Percentiles rank a stretch among this genome's conserved stretches.
Conservation (phyloP, 2,113 vertebrate genomes). For the Pygoscelis antarcticus region DNA sequence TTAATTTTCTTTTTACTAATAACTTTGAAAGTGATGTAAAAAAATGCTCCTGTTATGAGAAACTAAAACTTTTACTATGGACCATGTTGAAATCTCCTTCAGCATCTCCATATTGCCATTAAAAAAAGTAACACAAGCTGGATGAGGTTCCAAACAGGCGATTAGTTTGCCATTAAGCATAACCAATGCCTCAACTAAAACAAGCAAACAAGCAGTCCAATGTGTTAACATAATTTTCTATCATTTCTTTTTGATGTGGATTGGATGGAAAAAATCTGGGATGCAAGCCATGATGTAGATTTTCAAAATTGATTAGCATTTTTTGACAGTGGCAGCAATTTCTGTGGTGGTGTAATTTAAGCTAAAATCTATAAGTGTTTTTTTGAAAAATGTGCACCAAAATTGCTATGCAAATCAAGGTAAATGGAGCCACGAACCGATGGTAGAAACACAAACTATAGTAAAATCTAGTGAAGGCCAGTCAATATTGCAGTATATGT, state of each 20-base stretch:
- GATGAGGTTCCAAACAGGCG: conserved; percentile 62
- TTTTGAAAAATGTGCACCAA: background rate
- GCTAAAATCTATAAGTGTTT: conserved; percentile 60
- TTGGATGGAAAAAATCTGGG: conserved; percentile 74
- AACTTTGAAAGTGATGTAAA: background rate
- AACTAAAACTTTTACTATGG: background rate
- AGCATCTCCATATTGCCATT: background rate
- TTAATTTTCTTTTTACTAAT: background rate
- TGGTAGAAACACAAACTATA: background rate
- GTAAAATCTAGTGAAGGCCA: background rate
- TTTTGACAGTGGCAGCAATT: conserved; percentile 67
- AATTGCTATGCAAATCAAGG: conserved; percentile 57
- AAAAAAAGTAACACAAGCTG: conserved; percentile 32
- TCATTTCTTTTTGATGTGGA: conserved; percentile 76
- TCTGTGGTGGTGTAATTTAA: conserved; percentile 38
- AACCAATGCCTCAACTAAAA: conserved; percentile 69
- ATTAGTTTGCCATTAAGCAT: conserved; percentile 74
- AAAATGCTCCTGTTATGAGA: background rate
- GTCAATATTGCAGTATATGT: background rate
- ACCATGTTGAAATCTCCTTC: background rate
- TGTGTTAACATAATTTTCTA: conserved; percentile 77
- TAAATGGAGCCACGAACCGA: background rate
- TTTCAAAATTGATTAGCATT: conserved; percentile 76
- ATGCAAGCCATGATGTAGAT: conserved; percentile 73
- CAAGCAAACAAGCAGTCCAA: conserved; percentile 71